A percentile compares a stretch with the other conserved stretches of the same genome.
Evolutionary conservation across 2,797 vertebrate species (phyloP).

Genomic region (Rhyacichthys aspro): DNA sequence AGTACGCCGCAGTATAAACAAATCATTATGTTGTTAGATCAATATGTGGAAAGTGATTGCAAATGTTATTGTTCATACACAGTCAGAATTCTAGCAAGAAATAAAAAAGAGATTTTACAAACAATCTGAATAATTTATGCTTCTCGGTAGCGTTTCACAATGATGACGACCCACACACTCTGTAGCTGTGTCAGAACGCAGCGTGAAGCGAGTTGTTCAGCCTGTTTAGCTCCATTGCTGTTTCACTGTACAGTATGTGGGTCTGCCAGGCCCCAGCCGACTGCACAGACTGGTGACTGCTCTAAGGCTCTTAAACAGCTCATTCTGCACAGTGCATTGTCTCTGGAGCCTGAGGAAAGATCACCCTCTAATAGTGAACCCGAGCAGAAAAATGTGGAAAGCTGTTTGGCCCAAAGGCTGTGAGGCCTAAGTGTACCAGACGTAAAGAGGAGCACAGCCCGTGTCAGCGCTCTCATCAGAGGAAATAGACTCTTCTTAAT

Average conservation of each 20-base stretch:
- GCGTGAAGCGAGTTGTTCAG: constrained; percentile 21
- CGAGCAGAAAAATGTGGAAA: constrained; percentile 78
- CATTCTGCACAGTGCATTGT: constrained; percentile 54
- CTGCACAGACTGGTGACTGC: constrained; percentile 6
- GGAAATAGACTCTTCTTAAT: constrained; percentile 56
- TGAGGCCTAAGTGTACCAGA: constrained; percentile 60
- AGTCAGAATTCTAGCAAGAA: too few species aligned
- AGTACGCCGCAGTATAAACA: too few species aligned
- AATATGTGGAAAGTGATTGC: too few species aligned
- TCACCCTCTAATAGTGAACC: constrained; percentile 73
- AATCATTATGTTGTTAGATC: too few species aligned
- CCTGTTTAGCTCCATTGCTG: constrained; percentile 15
- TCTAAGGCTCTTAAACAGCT: constrained; percentile 43
- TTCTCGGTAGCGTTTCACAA: constrained; percentile 11
- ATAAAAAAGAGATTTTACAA: too few species aligned
- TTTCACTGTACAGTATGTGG: not conserved
- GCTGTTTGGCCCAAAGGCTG: constrained; percentile 67
- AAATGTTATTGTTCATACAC: too few species aligned
- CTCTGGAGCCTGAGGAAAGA: constrained; percentile 60
- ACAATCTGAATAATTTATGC: not conserved
- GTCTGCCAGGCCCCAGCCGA: constrained; percentile 25
- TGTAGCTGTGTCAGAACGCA: constrained; percentile 24
- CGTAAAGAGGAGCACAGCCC: constrained; percentile 60
- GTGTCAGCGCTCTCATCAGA: constrained; percentile 67
- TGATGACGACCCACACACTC: constrained; percentile 33